A percentile compares a stretch with the other conserved stretches of the same genome.
Conservation (phyloP, 2,888 invertebrate species). For the Hemistola chrysoprasaria region DNA sequence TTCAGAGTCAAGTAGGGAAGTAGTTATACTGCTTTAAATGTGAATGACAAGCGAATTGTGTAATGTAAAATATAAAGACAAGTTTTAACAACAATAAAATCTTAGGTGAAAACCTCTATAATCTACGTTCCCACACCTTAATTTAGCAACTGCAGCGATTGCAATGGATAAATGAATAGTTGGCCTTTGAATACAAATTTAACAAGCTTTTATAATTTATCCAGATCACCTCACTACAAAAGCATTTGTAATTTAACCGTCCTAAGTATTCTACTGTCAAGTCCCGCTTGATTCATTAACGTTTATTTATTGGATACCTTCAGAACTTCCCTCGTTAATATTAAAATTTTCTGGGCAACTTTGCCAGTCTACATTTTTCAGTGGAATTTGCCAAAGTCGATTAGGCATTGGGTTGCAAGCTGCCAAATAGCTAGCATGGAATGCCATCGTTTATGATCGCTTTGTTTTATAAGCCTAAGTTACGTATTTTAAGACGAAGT, state of each 20-base stretch:
- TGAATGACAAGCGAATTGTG: no score
- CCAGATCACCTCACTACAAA: conserved; percentile 20
- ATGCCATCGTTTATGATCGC: conserved; percentile 22
- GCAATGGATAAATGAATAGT: no score
- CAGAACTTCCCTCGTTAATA: conserved; percentile 54
- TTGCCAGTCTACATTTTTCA: conserved; percentile 42
- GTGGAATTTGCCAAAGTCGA: conserved; percentile 27
- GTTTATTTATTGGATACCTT: conserved; percentile 56
- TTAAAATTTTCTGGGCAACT: conserved; percentile 50
- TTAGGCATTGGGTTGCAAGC: conserved; percentile 16
- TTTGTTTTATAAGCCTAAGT: conserved; percentile 28
- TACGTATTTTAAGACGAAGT: conserved; percentile 26
- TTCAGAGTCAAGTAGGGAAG: no score
- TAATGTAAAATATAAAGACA: no score
- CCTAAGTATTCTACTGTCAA: conserved; percentile 38
- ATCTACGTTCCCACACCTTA: no score
- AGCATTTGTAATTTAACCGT: conserved; percentile 44
- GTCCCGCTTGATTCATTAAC: conserved; percentile 52
- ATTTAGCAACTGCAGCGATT: no score
- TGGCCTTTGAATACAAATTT: conserved; percentile 9
- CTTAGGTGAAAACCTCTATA: no score
- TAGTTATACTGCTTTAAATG: no score
- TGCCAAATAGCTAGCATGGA: conserved; percentile 25
- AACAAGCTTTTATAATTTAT: conserved; percentile 18
- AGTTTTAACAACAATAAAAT: no score